Evolutionary conservation across 2,888 invertebrate genomes (phyloP).

Genomic region (Napeogenes sylphis): DNA sequence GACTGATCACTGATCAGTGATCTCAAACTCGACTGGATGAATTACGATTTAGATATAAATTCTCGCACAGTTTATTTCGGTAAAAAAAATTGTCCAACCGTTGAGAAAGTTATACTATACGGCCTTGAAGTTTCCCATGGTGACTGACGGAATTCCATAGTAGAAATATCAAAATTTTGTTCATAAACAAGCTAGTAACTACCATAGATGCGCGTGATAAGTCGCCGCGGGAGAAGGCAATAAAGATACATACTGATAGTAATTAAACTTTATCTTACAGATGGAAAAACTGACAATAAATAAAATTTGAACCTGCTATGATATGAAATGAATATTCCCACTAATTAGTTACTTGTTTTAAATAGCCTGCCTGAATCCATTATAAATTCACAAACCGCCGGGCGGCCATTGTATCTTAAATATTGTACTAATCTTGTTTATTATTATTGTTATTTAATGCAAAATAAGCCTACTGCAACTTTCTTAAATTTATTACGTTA

Average conservation of each 20-base stretch:
- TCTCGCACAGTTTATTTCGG: conserved; percentile 12
- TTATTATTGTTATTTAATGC: background rate
- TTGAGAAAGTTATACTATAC: conserved; percentile 19
- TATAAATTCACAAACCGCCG: background rate
- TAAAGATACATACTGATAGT: conserved; percentile 43
- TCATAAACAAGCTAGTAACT: conserved; percentile 36
- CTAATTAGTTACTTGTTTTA: conserved; percentile 22
- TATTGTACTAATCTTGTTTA: background rate
- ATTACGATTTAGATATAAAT: conserved; percentile 26
- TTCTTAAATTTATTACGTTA: background rate
- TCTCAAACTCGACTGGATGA: conserved; percentile 36
- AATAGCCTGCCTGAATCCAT: conserved; percentile 3
- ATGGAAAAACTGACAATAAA: conserved; percentile 33
- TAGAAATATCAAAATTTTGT: conserved; percentile 40
- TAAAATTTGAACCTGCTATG: conserved; percentile 34
- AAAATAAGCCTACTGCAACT: background rate
- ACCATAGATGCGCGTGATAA: conserved; percentile 38
- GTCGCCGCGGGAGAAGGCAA: conserved; percentile 43
- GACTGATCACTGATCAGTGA: conserved; percentile 31
- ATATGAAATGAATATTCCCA: conserved; percentile 18
- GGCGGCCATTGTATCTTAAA: background rate
- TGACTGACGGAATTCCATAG: conserved; percentile 36
- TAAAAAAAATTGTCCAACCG: conserved; percentile 8
- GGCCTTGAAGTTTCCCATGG: conserved; percentile 35
- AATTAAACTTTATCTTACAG: conserved; percentile 40